Conservation (phyloP, 2,797 vertebrate genomes). For the Dermochelys coriacea region DNA sequence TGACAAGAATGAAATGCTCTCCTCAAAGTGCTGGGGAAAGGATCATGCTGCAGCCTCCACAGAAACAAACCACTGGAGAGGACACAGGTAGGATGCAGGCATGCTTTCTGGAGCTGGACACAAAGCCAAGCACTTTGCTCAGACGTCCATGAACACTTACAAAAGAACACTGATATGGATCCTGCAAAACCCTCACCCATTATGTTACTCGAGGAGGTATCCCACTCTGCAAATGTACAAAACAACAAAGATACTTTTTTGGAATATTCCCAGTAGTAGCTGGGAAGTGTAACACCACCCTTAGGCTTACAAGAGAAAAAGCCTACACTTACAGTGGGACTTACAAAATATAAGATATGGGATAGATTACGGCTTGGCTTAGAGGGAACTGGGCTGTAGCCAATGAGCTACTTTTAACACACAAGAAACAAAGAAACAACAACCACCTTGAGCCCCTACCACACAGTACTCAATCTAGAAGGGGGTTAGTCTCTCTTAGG, state of each 20-base stretch:
- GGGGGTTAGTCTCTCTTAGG: neutral
- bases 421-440: neutral
- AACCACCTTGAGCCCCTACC: neutral
- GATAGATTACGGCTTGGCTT: neutral
- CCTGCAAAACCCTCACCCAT: rapidly evolving
- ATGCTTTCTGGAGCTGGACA: neutral
- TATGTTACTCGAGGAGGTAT: neutral
- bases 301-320: neutral
- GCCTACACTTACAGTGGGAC: neutral
- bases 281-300: neutral
- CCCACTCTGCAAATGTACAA: neutral
- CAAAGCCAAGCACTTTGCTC: neutral
- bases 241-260: neutral
- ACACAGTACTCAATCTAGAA: neutral
- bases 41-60: neutral
- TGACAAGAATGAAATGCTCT: rapidly evolving
- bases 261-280: neutral
- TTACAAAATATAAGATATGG: neutral
- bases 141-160: neutral
- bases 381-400: neutral
- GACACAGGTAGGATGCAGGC: neutral
- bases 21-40: neutral
- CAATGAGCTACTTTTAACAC: neutral
- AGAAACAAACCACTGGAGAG: neutral
- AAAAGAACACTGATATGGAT: neutral